Percentiles rank a stretch among this genome's conserved stretches.
Evolutionary conservation across 2,113 vertebrate species (phyloP).

Genomic region (Aramus guarauna): DNA sequence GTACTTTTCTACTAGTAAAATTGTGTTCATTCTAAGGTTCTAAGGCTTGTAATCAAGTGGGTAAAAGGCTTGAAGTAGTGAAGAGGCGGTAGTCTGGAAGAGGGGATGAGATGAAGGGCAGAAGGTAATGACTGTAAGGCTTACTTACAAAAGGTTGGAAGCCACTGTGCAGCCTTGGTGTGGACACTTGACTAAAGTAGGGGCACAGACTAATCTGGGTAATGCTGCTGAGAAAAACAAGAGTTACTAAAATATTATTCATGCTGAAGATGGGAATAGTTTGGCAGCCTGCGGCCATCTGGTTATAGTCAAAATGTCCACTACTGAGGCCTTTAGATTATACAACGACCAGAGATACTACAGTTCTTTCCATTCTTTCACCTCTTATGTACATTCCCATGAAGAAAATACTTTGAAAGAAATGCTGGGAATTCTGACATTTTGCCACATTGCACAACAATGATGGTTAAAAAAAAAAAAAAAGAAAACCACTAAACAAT

Average conservation of each 20-base stretch:
- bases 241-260: not conserved
- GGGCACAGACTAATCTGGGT: not conserved
- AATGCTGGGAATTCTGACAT: conserved; percentile 15
- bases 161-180: not conserved
- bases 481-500: not conserved
- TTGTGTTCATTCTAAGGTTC: rapidly evolving
- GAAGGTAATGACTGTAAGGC: no score
- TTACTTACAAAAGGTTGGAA: not conserved
- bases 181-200: not conserved
- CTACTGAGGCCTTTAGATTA: conserved; percentile 39
- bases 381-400: conserved; percentile 21
- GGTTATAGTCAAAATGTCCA: conserved; percentile 65
- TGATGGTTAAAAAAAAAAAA: not conserved
- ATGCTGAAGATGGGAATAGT: conserved; percentile 36
- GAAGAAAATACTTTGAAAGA: conserved; percentile 8
- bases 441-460: not conserved
- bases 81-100: not conserved
- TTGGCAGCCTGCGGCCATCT: conserved; percentile 61
- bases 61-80: not conserved
- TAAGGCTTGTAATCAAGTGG: not conserved
- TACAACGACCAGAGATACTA: conserved; percentile 48
- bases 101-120: not conserved
- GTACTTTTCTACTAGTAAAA: not conserved
- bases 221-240: conserved; percentile 9
- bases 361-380: conserved; percentile 66